Base-by-base conservation (phyloP, 2,888 invertebrate species). In the Ischnura elegans region DNA sequence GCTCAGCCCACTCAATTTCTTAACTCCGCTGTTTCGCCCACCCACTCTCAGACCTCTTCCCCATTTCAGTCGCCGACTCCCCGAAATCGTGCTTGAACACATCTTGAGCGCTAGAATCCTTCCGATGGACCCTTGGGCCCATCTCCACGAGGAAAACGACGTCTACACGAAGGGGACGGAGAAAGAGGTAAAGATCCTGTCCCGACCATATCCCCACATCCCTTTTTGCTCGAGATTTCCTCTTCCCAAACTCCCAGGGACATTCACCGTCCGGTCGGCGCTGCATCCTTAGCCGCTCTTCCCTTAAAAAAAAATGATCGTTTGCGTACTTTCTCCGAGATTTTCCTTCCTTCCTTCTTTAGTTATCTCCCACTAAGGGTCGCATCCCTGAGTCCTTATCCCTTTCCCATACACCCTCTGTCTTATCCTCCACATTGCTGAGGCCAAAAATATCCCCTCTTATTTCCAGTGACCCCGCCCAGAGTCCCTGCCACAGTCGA, bases 161-260 rank as follows among this genome's bases (percentile, higher is more conserved):
- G 76, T 8, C 36, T 2, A 13, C 16, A 25, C 21, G 29, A 25
- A 46, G 45, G n/a, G 46, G 2, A 10, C 42, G 25, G 86, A 21
- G 46, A 19, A 6, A 21, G 86, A n/a, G 25, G 46, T 6, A 45
- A n/a, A 86, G 86, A 45, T 3, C 1, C 8, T 25, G 36, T 46
- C n/a, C 21, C 36, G 45, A n/a, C 21, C 46, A n/a, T 86, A 86
- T 86, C 86, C 86, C 86, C n/a, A 46, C 45, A n/a, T n/a, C n/a
- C n/a, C n/a, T 19, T 46, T 46, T 25, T n/a, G 19, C 36, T 29
- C 36, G 76, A 76, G 29, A 76, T 76, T 6, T 76, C 76, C 76
- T 76, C n/a, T 13, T 42, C 85, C 42, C 86, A 42, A 13, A 86
- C 8, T 10, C 42, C n/a, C 85, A 43, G 16, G 4, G n/a, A 45